Evolutionary conservation across 2,113 vertebrate species (phyloP), one percentile per base, ranked within the genome.

Genomic region (Dromas ardeola): DNA sequence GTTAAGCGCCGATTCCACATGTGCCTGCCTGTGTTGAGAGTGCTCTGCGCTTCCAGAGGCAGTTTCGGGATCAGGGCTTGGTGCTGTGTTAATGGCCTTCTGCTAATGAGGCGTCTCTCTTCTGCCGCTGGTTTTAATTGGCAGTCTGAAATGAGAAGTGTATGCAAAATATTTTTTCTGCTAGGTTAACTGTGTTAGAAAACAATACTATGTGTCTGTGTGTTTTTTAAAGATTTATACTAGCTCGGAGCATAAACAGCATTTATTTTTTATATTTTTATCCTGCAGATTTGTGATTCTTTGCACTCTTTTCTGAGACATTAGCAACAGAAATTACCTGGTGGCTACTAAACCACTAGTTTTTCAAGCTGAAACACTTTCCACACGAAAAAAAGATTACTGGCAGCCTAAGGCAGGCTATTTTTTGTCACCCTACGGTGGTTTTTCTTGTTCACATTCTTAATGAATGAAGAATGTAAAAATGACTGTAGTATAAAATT

Each of bases 181-280:
- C 8, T 13, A 13, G 27, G 3, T n/a, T 81, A 22, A 25, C 13
- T 40, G 1, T 32, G 6, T 58, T 49, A 58, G 27, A 17, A 63
- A 22, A 52, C 67, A 74, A 11, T 20, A 36, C 6, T n/a, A 4
- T 1, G 3, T 59, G 22, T 4, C 10, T 0, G 0, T 13, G 4
- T 43, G 10, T 43, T 74, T 71, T n/a, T 65, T 1, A 5, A 30
- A 81, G 34, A 13, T 20, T 47, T 40, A 3, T 13, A 15, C 12
- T 43, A 38, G 6, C 17, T 59, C 15, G 6, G n/a, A 55, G 38
- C 3, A 1, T 17, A 50, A 92, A 10, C 3, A 3, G 13, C 16
- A 3, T 40, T 50, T 56, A 2, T 19, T n/a, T 45, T 34, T 47
- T 50, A 4, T 15, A 1, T 19, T 53, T 11, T 17, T 61, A 10